These are phyloP conservation scores for Sycophaga agraensis DNA, from an alignment of 1,140 invertebrate genomes.

Conservation along the genomic window DNA sequence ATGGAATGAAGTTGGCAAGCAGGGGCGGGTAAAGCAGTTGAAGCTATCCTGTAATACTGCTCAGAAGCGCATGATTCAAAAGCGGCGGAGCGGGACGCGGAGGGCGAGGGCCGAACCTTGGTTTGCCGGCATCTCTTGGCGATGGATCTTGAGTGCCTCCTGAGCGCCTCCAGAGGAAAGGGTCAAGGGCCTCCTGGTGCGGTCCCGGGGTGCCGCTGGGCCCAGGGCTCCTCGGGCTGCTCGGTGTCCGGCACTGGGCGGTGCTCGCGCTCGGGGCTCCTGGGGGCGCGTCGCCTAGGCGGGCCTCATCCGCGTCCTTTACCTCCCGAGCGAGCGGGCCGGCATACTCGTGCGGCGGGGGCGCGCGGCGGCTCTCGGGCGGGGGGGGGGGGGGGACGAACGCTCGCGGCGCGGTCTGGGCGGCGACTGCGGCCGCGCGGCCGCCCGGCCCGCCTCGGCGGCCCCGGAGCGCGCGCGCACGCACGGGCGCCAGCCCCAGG, in stretches of 20 bases:
- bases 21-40: too few relatives aligned
- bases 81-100: too few relatives aligned
- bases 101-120: too few relatives aligned
- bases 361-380: too few relatives aligned
- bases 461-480: conserved; percentile 29
- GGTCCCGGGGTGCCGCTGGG: conserved; percentile 1
- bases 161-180: conserved; percentile 66
- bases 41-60: too few relatives aligned
- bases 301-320: too few relatives aligned
- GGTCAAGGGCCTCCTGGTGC: conserved; percentile 27
- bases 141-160: conserved; percentile 69
- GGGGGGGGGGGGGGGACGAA: conserved; percentile 12
- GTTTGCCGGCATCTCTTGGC: conserved; percentile 69
- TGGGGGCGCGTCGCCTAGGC: background rate
- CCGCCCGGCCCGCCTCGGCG: conserved; percentile 33
- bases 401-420: conserved; percentile 51
- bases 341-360: background rate
- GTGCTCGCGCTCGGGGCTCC: background rate
- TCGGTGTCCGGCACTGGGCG: background rate
- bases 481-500: background rate
- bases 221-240: background rate
- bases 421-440: conserved; percentile 53
- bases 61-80: too few relatives aligned
- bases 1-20: too few relatives aligned
- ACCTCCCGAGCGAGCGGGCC: conserved; percentile 7